Percentiles rank a stretch among this genome's conserved stretches.
Conservation (phyloP, 2,888 invertebrate species). For the Melipona beecheii region DNA sequence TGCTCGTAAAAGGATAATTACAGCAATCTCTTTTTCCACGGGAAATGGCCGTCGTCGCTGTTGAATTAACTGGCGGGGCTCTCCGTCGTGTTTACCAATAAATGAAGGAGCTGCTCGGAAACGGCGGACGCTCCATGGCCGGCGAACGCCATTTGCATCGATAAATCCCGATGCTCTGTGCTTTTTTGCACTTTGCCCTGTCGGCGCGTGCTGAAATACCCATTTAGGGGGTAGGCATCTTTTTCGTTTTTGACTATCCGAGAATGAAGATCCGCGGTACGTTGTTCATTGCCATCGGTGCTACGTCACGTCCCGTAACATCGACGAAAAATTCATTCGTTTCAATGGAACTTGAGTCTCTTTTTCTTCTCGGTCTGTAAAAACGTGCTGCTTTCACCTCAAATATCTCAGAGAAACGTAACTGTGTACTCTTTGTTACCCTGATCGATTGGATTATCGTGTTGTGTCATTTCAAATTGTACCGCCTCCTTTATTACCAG, state of each 20-base stretch:
- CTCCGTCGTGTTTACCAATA: constrained; percentile 42
- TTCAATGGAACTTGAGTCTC: not conserved
- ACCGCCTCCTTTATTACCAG: no score
- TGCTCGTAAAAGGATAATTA: constrained; percentile 65
- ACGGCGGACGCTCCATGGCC: constrained; percentile 25
- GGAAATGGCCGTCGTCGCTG: constrained; percentile 48
- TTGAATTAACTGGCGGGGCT: constrained; percentile 38
- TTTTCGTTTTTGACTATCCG: not conserved
- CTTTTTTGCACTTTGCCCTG: constrained; percentile 12
- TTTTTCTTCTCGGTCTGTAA: no score
- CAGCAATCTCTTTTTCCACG: constrained; percentile 55
- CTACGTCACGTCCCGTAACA: not conserved
- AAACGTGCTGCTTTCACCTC: not conserved
- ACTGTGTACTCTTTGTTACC: not conserved
- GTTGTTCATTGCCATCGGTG: not conserved
- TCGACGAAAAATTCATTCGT: not conserved
- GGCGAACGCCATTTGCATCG: constrained; percentile 15
- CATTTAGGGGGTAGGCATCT: no score
- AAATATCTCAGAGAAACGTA: not conserved
- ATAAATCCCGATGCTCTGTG: constrained; percentile 9
- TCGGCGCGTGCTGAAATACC: not conserved
- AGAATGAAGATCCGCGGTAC: not conserved
- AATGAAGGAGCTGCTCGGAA: constrained; percentile 35
- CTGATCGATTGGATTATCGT: not conserved
- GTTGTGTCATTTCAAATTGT: no score